Evolutionary conservation across 2,113 vertebrate species (phyloP), one percentile per base, ranked within the genome.

Genomic region (Hippocampus comes): DNA sequence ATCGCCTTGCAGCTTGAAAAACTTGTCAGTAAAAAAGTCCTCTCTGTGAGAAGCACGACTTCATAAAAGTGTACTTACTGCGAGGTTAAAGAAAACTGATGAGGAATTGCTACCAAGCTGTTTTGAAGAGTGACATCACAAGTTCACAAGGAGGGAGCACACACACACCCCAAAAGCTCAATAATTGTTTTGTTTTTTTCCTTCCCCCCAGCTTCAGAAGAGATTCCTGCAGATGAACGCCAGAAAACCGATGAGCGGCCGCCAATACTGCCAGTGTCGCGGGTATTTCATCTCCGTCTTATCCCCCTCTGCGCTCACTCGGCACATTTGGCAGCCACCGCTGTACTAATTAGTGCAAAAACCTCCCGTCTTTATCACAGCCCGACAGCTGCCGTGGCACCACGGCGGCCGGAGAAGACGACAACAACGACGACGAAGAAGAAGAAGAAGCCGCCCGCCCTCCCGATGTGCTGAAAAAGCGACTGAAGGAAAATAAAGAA

Each of bases 191-290:
- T 20, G 12, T 78, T 67, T 68, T 63, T 63, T 38, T 1, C 5
- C 34, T 0, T 5, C 4, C 30, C 30, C 34, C 4, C 46, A 21
- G 12, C 68, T 63, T 0, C 56, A 92, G 89, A 85, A 17, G 70
- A 82, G 51, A 70, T 5, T 65, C 46, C 79, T 11, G 38, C 82
- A 55, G 38, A 77, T 82, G 75, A 90, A 80, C 1, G 42, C 27
- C 77, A 70, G 53, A 25, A 53, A 80, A n/a, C 71, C 49, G 1
- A 49, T 75, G 17, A 82, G 9, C 34, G 5, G 74, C 43, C 85
- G 64, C 34, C 46, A 74, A 42, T 92, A 84, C 87, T 93, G 92
- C 84, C 71, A 88, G 46, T 93, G 92, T 79, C 63, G 74, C 49
- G 30, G 84, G 92, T 93, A 89, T 78, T 76, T 55, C 64, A 73